Evolutionary conservation across 2,888 invertebrate species (phyloP), one percentile per base, ranked within the genome.

Genomic region (Andrena marginata): DNA sequence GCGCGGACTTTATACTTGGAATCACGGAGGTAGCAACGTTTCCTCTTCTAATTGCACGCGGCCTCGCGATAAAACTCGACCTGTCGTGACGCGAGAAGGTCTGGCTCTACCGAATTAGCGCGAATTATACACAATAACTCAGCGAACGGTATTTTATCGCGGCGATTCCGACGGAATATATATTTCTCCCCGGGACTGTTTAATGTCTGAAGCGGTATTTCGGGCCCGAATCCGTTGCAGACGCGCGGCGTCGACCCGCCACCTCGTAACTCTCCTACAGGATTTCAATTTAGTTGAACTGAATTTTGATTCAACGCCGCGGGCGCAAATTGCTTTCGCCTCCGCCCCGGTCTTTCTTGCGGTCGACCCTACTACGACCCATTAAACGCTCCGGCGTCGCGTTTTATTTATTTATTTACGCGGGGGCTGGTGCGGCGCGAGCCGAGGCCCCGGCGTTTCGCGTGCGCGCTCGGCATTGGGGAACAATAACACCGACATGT

Each of bases 231-330:
- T 49, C 48, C 65, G 49, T 35, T 29, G 33, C 60, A 31, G 54
- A 64, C 64, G 56, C 16, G 63, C 42, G 42, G 42, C 42, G 42
- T 42, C 42, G 42, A 42, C 42, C 13, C 42, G 42, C 42, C 13
- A 31, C 20, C 10, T 33, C 71, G 63, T 51, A 71, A 70, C 65
- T 64, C 70, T 69, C 29, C 60, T 49, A n/a, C 20, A 29, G 16
- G 60, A 71, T 77, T 77, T 65, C 80, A 77, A 80, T 80, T 80
- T 71, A 71, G 77, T 60, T 67, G 42, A 67, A 60, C 70, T 48
- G 29, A 71, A 80, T 80, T 76, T 68, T 56, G 63, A 79, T 79
- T 77, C 60, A 51, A 65, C 65, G 70, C 54, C 59, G 23, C 70
- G 77, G n/a, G 2, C 42, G 63, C 33, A 68, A 56, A 69, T 69